Conservation (phyloP, 2,888 invertebrate genomes). For the Dermolepida albohirtum region DNA sequence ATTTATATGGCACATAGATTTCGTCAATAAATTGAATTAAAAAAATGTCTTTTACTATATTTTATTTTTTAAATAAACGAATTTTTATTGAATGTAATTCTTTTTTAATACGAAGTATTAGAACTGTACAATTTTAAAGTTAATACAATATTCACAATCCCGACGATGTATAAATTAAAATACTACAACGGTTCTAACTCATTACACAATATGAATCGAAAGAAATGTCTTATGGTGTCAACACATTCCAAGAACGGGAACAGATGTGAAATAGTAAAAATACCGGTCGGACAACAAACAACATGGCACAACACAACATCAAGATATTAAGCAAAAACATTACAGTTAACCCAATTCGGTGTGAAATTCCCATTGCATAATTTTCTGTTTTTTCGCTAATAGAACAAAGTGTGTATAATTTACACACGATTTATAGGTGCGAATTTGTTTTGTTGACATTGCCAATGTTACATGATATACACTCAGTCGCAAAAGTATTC, state of each 20-base stretch:
- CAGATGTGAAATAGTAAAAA: slow-evolving; percentile 12
- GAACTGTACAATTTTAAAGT: background rate
- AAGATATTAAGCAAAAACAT: slow-evolving; percentile 26
- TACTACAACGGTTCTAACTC: slow-evolving; percentile 5
- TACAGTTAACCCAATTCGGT: slow-evolving; percentile 31
- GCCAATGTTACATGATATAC: too few species aligned
- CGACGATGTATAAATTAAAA: slow-evolving; percentile 14
- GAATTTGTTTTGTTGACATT: too few species aligned
- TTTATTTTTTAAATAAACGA: too few species aligned
- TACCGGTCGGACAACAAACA: slow-evolving; percentile 8
- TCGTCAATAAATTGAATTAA: too few species aligned
- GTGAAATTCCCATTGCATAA: slow-evolving; percentile 31
- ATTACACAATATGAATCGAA: slow-evolving; percentile 23
- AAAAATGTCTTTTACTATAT: too few species aligned
- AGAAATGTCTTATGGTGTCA: slow-evolving; percentile 17
- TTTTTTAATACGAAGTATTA: too few species aligned
- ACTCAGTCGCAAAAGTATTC: too few species aligned
- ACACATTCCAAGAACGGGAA: slow-evolving; percentile 15
- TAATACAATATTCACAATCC: slow-evolving; percentile 7
- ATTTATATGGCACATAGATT: too few species aligned
- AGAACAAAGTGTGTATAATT: background rate
- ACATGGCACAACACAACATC: slow-evolving; percentile 2
- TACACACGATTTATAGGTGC: too few species aligned
- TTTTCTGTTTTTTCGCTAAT: background rate
- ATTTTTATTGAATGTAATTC: too few species aligned